A percentile compares a stretch with the other conserved stretches of the same genome.
These are phyloP conservation scores for Pseudotriccus pelzelni DNA, from an alignment of 2,797 vertebrate species.

Conservation along the genomic window DNA sequence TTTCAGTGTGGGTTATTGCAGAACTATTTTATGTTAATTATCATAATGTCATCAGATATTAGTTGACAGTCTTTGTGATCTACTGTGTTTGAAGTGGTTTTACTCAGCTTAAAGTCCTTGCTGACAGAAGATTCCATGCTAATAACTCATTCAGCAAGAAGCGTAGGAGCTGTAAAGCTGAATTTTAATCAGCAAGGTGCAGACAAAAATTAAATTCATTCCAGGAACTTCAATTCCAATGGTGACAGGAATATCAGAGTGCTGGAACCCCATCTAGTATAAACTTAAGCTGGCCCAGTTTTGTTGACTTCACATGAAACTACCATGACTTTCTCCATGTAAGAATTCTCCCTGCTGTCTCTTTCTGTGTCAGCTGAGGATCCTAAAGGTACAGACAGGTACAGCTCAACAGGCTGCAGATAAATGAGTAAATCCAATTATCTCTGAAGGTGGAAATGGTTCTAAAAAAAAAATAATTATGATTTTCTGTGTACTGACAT, in stretches of 20 bases:
- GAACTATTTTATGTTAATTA: slow-evolving; percentile 45
- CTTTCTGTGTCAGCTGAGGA: not conserved
- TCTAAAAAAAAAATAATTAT: not conserved
- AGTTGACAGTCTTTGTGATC: slow-evolving; percentile 52
- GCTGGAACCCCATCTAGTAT: not conserved
- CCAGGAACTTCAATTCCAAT: not conserved
- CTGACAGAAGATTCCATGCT: slow-evolving; percentile 7
- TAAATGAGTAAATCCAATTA: not conserved
- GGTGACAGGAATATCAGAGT: not conserved
- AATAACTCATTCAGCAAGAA: not conserved
- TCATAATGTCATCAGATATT: slow-evolving; percentile 54
- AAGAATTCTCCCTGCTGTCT: not conserved
- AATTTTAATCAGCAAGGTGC: not conserved
- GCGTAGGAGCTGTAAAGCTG: not conserved
- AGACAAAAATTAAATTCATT: not conserved
- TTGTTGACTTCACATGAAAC: not conserved
- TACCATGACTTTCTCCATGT: not conserved
- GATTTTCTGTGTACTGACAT: not conserved
- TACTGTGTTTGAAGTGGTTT: slow-evolving; percentile 65
- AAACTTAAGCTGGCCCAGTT: not conserved
- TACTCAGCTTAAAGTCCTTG: slow-evolving; percentile 24
- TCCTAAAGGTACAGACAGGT: not conserved
- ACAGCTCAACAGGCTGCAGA: not conserved
- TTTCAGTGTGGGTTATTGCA: slow-evolving; percentile 48
- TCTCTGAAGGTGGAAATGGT: not conserved